Base-by-base conservation (phyloP, 2,113 vertebrate species). In the Sinocyclocheilus anophthalmus region DNA sequence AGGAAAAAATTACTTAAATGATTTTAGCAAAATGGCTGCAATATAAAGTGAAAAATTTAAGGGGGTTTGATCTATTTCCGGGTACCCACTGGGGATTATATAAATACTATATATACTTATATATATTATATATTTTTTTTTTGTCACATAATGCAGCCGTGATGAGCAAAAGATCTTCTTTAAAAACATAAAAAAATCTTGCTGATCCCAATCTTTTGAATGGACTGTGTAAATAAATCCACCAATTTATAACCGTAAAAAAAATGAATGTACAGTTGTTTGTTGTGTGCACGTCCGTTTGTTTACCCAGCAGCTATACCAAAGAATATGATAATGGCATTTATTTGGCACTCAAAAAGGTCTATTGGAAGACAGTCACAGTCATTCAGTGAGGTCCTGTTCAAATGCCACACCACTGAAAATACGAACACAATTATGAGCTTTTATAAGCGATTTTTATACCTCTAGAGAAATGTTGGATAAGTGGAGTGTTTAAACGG, bases 351-450 rank as follows among this genome's bases (percentile, higher is more conserved):
- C 61, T 65, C 1, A 24, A 5, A 24, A 24, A 48, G 42, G 42
- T 45, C 9, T 45, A 45, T 45, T 45, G 8, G 42, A 45, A 45
- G 42, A 45, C 42, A 45, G 42, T 39, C 39, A 13, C 39, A 13
- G 72, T 24, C 30, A 84, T 86, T n/a, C 26, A 78, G 84, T 80
- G 81, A 55, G 12, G 84, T 73, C 76, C 37, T n/a, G 33, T 59
- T 22, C 30, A 61, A 12, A 79, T n/a, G 55, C 2, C 20, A 79
- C 37, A 65, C 39, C n/a, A 33, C 76, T 77, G 26, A 55, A 77
- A 20, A 33, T 53, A 33, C 53, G 4, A 77, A 77, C 76, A 77
- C 76, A 77, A 55, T 55, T 33, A 50, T 20, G 48, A 8, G 12
- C 2, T 76, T 48, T 59, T 6, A 76, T 16, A 16, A 50, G 11